phyloP scores from a whole-genome alignment of 2,113 vertebrate species.

The Megalops atlanticus region DNA sequence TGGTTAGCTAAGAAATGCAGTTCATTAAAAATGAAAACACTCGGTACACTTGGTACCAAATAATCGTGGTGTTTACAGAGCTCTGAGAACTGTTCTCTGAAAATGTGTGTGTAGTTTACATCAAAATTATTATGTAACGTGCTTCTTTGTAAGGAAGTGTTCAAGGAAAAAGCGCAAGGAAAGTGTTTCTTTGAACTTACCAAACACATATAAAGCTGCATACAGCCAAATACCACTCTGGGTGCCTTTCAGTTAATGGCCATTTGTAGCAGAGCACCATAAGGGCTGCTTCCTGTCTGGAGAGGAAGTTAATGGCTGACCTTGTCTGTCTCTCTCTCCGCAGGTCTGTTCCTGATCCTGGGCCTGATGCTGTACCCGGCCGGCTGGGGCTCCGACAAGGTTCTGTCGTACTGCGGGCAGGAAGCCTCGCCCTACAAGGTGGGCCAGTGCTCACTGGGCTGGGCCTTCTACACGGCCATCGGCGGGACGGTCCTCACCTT shows the following conservation, averaged over 20 bases:
- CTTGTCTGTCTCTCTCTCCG: slow-evolving; percentile 48
- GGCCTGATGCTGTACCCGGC: slow-evolving; percentile 86
- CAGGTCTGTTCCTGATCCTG: slow-evolving; percentile 85
- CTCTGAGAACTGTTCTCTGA: no score
- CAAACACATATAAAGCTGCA: not conserved
- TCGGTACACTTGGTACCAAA: no score
- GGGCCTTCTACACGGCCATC: slow-evolving; percentile 86
- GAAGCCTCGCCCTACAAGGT: slow-evolving; percentile 82
- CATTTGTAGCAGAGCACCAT: not conserved
- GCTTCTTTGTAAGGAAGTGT: no score
- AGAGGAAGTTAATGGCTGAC: slow-evolving; percentile 10
- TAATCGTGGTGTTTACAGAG: no score
- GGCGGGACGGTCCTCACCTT: slow-evolving; percentile 83
- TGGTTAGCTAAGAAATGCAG: no score
- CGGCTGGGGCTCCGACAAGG: slow-evolving; percentile 85
- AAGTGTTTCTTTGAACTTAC: not conserved
- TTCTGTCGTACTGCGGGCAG: slow-evolving; percentile 77
- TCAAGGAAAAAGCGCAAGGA: not conserved
- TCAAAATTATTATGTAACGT: no score
- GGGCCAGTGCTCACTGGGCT: slow-evolving; percentile 82
- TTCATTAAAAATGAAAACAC: no score
- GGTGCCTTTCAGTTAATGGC: not conserved
- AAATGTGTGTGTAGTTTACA: no score
- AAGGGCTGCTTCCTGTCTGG: slow-evolving; percentile 2
- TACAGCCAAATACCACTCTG: not conserved